These are phyloP conservation scores for Silurus lanzhouensis DNA, from an alignment of 2,797 vertebrate genomes.

Conservation along the genomic window DNA sequence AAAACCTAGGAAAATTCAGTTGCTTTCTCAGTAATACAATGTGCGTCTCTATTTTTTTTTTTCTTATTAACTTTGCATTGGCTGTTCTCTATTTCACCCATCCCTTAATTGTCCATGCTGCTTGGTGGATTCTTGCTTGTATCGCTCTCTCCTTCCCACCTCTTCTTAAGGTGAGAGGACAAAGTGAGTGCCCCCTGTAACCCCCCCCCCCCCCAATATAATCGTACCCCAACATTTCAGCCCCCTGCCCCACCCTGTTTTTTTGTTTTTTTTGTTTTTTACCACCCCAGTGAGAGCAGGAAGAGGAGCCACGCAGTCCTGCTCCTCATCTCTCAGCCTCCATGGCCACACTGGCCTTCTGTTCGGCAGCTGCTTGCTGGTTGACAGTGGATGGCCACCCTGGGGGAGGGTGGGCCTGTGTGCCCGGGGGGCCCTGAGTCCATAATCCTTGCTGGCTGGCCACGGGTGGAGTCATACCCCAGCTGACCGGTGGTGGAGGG, in stretches of 20 bases:
- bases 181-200: slow-evolving; percentile 24
- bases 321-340: slow-evolving; percentile 96
- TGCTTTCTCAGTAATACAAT: slow-evolving; percentile 73
- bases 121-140: slow-evolving; percentile 70
- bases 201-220: slow-evolving; percentile 17
- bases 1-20: slow-evolving; percentile 68
- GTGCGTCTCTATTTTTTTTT: slow-evolving; percentile 62
- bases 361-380: slow-evolving; percentile 82
- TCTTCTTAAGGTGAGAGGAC: slow-evolving; percentile 45
- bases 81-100: slow-evolving; percentile 68
- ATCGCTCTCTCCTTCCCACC: slow-evolving; percentile 51
- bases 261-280: background rate
- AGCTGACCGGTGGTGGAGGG: slow-evolving; percentile 77
- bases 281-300: slow-evolving; percentile 6
- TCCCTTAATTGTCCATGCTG: slow-evolving; percentile 68
- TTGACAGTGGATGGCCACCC: slow-evolving; percentile 85
- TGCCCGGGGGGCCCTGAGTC: slow-evolving; percentile 81
- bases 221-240: background rate
- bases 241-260: slow-evolving; percentile 3
- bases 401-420: slow-evolving; percentile 71
- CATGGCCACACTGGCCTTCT: slow-evolving; percentile 92
- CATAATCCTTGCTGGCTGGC: slow-evolving; percentile 80
- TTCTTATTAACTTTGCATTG: slow-evolving; percentile 71
- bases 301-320: slow-evolving; percentile 57
- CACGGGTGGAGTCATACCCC: slow-evolving; percentile 77